These are phyloP conservation scores for Bungarus multicinctus DNA, from an alignment of 2,113 vertebrate genomes.

Conservation along the genomic window DNA sequence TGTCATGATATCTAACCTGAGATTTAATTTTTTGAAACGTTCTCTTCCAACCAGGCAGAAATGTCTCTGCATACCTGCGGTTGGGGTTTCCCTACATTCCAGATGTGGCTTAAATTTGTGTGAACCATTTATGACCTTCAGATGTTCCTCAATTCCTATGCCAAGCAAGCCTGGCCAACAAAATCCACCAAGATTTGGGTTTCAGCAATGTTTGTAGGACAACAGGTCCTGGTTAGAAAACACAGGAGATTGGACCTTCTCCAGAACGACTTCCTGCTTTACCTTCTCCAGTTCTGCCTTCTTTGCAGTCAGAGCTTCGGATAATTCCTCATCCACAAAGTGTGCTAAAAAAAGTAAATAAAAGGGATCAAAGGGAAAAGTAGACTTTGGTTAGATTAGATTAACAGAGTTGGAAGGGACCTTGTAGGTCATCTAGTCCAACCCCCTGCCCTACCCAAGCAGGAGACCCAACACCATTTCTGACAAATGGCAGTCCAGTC, in stretches of 20 bases:
- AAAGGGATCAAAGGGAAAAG: background rate
- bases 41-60: background rate
- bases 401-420: too few species aligned
- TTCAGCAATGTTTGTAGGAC: background rate
- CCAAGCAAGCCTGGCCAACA: background rate
- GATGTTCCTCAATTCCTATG: background rate
- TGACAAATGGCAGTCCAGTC: too few species aligned
- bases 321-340: conserved; percentile 37
- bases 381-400: background rate
- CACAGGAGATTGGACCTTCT: background rate
- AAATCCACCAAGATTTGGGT: background rate
- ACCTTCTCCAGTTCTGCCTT: conserved; percentile 63
- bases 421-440: too few species aligned
- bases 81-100: background rate
- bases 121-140: background rate
- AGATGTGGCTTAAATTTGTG: background rate
- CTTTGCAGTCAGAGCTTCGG: conserved; percentile 47
- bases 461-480: too few species aligned
- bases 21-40: background rate
- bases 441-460: too few species aligned
- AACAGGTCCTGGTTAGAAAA: background rate
- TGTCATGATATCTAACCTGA: background rate
- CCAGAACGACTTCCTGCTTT: background rate
- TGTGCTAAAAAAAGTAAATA: conserved; percentile 44
- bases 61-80: background rate